Evolutionary conservation across 2,888 invertebrate species (phyloP), one percentile per base, ranked within the genome.

Genomic region (Herminia tarsipennalis): DNA sequence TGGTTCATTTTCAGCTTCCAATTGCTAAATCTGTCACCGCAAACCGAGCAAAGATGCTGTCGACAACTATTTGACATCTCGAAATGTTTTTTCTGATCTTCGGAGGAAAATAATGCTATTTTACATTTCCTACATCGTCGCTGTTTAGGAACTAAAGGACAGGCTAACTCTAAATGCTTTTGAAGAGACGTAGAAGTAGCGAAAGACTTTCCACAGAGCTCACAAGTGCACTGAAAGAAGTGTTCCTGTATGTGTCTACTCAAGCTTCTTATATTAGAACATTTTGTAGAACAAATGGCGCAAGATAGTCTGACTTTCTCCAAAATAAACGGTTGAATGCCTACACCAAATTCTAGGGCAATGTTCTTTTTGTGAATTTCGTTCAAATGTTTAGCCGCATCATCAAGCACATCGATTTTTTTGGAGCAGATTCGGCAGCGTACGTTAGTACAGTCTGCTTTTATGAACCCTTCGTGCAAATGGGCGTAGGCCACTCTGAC

Each of bases 151-250:
- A 56, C 35, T 6, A 63, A 56, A 1, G 52, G 27, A 10, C 76
- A 76, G 2, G 66, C 55, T 21, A 57, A 59, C 13, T 55, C 66
- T 1, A 74, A 38, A 44, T 80, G 80, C 2, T 72, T 66, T n/a
- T 71, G 66, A 4, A 86, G 40, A 5, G 78, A 75, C 0, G 73
- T 62, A 1, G 64, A 59, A 1, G 77, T 76, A 0, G 79, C 66
- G 14, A 81, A 87, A 1, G 81, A 77, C 36, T 81, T 85, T 0
- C 84, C 86, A 27, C 87, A 87, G 1, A 74, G 71, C 30, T 85
- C 82, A 33, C 87, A 87, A 0, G 80, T 81, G 41, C 71, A 81
- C 22, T 80, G 78, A 4, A 70, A 69, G 41, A 74, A 87, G 49
- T 87, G 87, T 14, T 71, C 68, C 8, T 75, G 76, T 0, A 81